Evolutionary conservation across 1,140 invertebrate species (phyloP).

Genomic region (Formica selysi): DNA sequence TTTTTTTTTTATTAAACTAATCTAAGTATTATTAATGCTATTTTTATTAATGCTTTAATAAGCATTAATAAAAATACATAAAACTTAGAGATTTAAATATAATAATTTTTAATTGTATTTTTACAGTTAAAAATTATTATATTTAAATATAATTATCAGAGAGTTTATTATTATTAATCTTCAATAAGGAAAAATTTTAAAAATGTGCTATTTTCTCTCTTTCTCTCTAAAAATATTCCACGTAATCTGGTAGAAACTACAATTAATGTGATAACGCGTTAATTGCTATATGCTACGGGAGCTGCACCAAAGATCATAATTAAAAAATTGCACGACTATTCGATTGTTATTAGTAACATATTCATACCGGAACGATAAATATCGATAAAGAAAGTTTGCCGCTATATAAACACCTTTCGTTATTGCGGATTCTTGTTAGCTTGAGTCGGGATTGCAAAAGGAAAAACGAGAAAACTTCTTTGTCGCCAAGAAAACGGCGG

Average conservation of each 20-base stretch:
- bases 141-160: slow-evolving; percentile 8
- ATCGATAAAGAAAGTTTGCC: slow-evolving; percentile 20
- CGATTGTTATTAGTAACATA: slow-evolving; percentile 39
- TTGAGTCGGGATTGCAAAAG: slow-evolving; percentile 49
- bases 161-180: not conserved
- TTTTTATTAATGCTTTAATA: not conserved
- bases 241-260: not conserved
- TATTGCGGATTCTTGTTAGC: slow-evolving; percentile 58
- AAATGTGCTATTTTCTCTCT: not conserved
- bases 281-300: not conserved
- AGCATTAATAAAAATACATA: too few species aligned
- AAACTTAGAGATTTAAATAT: too few species aligned
- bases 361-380: slow-evolving; percentile 37
- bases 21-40: slow-evolving; percentile 9
- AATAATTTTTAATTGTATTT: too few species aligned
- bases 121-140: not conserved
- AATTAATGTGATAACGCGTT: slow-evolving; percentile 31
- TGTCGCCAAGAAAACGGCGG: slow-evolving; percentile 47
- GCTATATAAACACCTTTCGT: slow-evolving; percentile 40
- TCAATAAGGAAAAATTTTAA: not conserved
- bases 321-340: slow-evolving; percentile 43
- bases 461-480: slow-evolving; percentile 52
- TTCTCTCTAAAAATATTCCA: not conserved
- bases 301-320: not conserved
- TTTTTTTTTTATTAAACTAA: not conserved